Conservation (phyloP, 1,140 invertebrate species). For the Acyrthosiphon pisum region DNA sequence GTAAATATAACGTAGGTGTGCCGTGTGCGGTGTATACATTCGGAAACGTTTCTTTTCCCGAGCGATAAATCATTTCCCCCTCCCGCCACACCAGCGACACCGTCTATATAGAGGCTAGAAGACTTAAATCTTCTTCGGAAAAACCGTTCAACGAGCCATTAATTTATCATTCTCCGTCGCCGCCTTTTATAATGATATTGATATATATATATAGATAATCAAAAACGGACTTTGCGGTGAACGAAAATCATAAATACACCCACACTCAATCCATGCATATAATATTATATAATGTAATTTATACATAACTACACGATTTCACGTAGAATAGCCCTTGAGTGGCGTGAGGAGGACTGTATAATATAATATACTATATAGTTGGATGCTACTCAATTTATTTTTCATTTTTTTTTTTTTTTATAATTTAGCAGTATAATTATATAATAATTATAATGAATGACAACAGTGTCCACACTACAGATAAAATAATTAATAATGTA, state of each 20-base stretch:
- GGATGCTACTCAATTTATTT: not conserved
- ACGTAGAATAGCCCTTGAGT: no score
- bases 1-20: not conserved
- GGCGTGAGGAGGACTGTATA: not conserved
- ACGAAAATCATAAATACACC: not conserved
- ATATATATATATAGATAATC: not conserved
- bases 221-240: not conserved
- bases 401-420: no score
- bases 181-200: not conserved
- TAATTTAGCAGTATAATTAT: not conserved
- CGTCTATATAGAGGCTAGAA: not conserved
- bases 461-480: not conserved
- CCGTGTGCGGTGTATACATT: not conserved
- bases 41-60: constrained; percentile 10
- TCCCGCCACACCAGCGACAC: no score
- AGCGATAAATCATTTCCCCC: not conserved
- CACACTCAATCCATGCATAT: no score
- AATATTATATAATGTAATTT: not conserved
- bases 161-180: not conserved
- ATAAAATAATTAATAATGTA: not conserved
- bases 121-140: not conserved
- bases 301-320: not conserved
- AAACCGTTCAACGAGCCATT: not conserved
- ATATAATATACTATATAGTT: no score
- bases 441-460: constrained; percentile 8